These are phyloP conservation scores for Tetranychus truncatus DNA, from an alignment of 2,888 invertebrate species.

Conservation along the genomic window DNA sequence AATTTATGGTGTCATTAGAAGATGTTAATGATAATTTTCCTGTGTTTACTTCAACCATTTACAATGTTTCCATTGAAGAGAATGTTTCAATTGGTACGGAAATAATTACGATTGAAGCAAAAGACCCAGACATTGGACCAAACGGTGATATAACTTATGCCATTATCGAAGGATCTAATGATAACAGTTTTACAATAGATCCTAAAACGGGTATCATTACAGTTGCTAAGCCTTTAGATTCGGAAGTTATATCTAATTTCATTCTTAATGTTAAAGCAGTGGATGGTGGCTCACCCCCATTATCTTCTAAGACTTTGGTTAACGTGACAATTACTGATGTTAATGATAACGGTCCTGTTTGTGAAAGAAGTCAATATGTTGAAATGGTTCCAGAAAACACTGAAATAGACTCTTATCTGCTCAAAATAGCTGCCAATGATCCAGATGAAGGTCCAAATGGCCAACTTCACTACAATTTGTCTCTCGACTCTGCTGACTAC, in stretches of 20 bases:
- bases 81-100: constrained; percentile 52
- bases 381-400: constrained; percentile 53
- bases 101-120: constrained; percentile 54
- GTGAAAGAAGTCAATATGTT: constrained; percentile 45
- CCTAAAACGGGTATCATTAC: neutral
- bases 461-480: constrained; percentile 42
- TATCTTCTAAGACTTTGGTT: constrained; percentile 31
- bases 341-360: constrained; percentile 75
- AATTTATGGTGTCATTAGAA: constrained; percentile 54
- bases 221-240: neutral
- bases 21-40: constrained; percentile 92
- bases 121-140: constrained; percentile 21
- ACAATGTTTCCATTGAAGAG: constrained; percentile 60
- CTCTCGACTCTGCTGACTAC: constrained; percentile 11
- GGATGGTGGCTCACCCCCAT: constrained; percentile 47
- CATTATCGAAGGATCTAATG: neutral
- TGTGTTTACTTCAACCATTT: constrained; percentile 63
- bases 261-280: constrained; percentile 36
- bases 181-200: neutral
- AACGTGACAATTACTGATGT: constrained; percentile 64
- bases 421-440: constrained; percentile 57
- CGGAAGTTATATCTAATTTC: constrained; percentile 10
- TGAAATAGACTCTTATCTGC: constrained; percentile 49
- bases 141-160: neutral
- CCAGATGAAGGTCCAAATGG: constrained; percentile 35